Conservation (phyloP, 53 echinoderm and acorn worm genomes). For the Holothuria leucospilota region DNA sequence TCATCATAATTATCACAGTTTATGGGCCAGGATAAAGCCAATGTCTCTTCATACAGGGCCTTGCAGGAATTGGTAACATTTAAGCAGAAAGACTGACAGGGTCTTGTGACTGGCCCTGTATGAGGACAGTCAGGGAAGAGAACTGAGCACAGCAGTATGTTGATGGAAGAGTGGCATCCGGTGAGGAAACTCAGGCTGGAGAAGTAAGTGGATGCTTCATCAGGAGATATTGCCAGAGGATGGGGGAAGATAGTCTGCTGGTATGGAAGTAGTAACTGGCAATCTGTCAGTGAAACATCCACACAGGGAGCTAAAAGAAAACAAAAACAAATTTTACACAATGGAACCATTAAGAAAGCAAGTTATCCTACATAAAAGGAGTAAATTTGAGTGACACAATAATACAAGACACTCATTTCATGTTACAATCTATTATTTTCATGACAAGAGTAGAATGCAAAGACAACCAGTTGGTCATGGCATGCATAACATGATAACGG, state of each 20-base stretch:
- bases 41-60: not conserved
- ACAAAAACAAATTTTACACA: not conserved
- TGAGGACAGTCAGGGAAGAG: slow-evolving; percentile 44
- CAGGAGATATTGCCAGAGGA: slow-evolving; percentile 18
- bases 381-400: no score
- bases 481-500: no score
- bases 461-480: no score
- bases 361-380: no score
- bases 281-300: slow-evolving; percentile 44
- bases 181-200: not conserved
- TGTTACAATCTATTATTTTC: no score
- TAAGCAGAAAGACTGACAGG: slow-evolving; percentile 63
- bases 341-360: no score
- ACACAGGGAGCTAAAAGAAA: slow-evolving; percentile 64
- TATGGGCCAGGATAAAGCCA: slow-evolving; percentile 14
- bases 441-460: no score
- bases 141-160: not conserved
- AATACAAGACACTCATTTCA: no score
- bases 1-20: slow-evolving; percentile 58
- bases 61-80: slow-evolving; percentile 58
- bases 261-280: slow-evolving; percentile 66
- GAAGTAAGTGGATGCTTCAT: slow-evolving; percentile 21
- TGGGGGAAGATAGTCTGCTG: slow-evolving; percentile 68
- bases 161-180: not conserved
- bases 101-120: slow-evolving; percentile 51